These are phyloP conservation scores for Yoshiicerus persimilis DNA, from an alignment of 1,140 invertebrate genomes.

Conservation along the genomic window DNA sequence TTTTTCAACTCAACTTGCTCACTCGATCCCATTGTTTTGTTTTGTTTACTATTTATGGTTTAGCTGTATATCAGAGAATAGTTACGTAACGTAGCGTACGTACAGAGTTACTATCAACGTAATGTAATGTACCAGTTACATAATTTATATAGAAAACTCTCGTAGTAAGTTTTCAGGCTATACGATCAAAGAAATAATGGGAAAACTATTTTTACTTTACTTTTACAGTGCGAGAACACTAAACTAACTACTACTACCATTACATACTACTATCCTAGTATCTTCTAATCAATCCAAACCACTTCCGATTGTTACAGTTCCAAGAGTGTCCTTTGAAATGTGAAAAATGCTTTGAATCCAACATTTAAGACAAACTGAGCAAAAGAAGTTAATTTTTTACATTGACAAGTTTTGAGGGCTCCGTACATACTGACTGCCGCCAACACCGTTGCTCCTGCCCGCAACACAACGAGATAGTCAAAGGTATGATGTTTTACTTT, in stretches of 20 bases:
- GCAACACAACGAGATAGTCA: constrained; percentile 19
- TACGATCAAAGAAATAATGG: not conserved
- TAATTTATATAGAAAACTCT: not conserved
- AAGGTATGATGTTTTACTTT: not conserved
- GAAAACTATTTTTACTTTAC: constrained; percentile 10
- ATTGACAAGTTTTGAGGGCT: not conserved
- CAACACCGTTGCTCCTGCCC: constrained; percentile 15
- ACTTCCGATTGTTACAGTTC: not conserved
- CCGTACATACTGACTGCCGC: constrained; percentile 4
- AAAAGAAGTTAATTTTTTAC: not conserved
- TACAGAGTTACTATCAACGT: not conserved
- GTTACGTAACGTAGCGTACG: not conserved
- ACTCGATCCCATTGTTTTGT: not conserved
- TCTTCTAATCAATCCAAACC: not conserved
- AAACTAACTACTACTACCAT: not conserved
- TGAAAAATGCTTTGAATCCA: constrained; percentile 2
- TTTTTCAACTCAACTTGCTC: constrained; percentile 10
- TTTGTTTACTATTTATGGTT: constrained; percentile 18
- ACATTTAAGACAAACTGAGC: not conserved
- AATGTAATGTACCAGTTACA: not conserved
- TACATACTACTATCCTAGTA: not conserved
- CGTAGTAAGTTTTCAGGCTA: too few species aligned
- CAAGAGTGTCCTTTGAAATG: not conserved
- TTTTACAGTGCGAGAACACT: not conserved
- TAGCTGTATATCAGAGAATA: not conserved